phyloP scores from a whole-genome alignment of 1,140 invertebrate species.

The Pseudomyrmex sp. region DNA sequence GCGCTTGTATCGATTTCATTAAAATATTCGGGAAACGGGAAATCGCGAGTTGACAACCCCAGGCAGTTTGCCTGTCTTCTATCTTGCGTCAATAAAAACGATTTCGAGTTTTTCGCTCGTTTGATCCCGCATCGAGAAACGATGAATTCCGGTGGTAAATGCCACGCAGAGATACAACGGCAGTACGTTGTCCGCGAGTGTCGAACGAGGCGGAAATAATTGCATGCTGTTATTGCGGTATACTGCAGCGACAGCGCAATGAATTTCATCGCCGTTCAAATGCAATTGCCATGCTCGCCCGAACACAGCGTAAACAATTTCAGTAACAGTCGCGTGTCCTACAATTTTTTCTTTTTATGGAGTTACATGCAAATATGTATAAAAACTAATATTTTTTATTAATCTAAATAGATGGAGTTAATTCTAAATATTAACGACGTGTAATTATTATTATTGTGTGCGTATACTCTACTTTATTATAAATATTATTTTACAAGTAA shows the following conservation, averaged over 20 bases:
- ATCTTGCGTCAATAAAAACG: constrained; percentile 23
- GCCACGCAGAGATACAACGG: constrained; percentile 46
- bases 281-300: background rate
- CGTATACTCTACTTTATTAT: background rate
- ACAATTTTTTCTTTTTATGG: background rate
- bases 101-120: constrained; percentile 22
- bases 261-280: constrained; percentile 7
- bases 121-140: constrained; percentile 48
- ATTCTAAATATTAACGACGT: no score
- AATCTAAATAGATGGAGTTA: background rate
- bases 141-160: constrained; percentile 54
- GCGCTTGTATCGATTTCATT: background rate
- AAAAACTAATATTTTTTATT: background rate
- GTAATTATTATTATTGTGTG: no score
- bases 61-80: constrained; percentile 5
- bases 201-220: constrained; percentile 28
- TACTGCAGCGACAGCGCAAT: background rate
- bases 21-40: background rate
- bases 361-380: background rate
- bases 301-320: background rate
- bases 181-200: constrained; percentile 3
- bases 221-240: constrained; percentile 31
- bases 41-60: background rate
- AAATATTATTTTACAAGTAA: background rate
- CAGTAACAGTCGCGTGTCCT: background rate